Base-by-base conservation (phyloP, 2,888 invertebrate species). In the Monopis laevigella region DNA sequence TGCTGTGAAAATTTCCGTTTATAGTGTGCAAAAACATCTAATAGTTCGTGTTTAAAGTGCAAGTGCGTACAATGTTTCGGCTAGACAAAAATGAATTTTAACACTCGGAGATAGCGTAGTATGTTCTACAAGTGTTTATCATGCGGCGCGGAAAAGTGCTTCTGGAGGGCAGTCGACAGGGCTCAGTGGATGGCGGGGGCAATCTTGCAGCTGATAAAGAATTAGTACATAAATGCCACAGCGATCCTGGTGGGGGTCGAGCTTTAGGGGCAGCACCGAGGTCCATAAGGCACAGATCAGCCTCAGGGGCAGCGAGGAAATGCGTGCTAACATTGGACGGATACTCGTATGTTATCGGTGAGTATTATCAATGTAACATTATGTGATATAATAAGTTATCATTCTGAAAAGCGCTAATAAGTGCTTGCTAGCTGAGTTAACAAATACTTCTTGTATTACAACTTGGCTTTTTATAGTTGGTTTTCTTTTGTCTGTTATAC, bases 331-430 rank as follows among this genome's bases (percentile, higher is more conserved):
- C 90, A 35, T 82, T 93, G 51, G 92, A 92, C 66, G 92, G 92
- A 56, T 92, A 92, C 78, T 90, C 89, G 48, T 93, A 93, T 73
- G 91, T 92, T 55, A 93, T 93, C 82, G 92, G 93, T 92, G 73
- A 87, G 88, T 80, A 35, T 24, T 24, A n/a, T n/a, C n/a, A n/a
- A n/a, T n/a, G n/a, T n/a, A n/a, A n/a, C n/a, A n/a, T n/a, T n/a
- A n/a, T n/a, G n/a, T n/a, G n/a, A n/a, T n/a, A n/a, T n/a, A n/a
- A n/a, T n/a, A n/a, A n/a, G n/a, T n/a, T n/a, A n/a, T n/a, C n/a
- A n/a, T n/a, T n/a, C n/a, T n/a, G n/a, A n/a, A n/a, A n/a, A n/a
- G n/a, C n/a, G n/a, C n/a, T n/a, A n/a, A n/a, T n/a, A n/a, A n/a
- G n/a, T n/a, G n/a, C n/a, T n/a, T n/a, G n/a, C n/a, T n/a, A n/a